Base-by-base conservation (phyloP, 2,113 vertebrate genomes). In the Eretmochelys imbricata region DNA sequence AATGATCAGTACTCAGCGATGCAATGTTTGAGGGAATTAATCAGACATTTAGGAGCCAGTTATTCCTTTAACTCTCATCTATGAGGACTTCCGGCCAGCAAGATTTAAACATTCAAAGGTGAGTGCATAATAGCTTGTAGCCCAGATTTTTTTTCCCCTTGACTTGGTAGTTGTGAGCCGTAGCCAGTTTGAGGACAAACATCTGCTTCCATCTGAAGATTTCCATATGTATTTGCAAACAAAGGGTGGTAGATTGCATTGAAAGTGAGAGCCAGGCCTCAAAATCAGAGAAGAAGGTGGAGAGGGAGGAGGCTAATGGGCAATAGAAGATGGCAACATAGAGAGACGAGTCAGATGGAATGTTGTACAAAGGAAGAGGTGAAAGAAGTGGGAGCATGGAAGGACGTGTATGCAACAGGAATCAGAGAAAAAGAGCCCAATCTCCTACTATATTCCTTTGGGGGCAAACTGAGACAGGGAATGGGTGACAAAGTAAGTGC, bases 1-100 rank as follows among this genome's bases (percentile, higher is more conserved):
- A 25, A 1, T 54, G 35, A 25, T 12, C 27, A 31, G 35, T 0
- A 14, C 10, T 46, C 38, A 0, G 1, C 0, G 0, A n/a, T 65
- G 59, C 0, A 1, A 35, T 42, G 57, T 27, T 19, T 17, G 50
- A 50, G 35, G 24, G 46, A 0, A 2, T 14, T 48, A 46, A 8
- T 65, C 62, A 65, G 62, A n/a, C 7, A 65, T 65, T 19, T 69
- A 69, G 65, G 35, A 69, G 35, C 8, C 35, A 69, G 35, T 69
- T 65, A n/a, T 65, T n/a, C 31, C 62, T 65, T 69, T 69, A 69
- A 38, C 19, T 69, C 65, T 35, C 65, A 69, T n/a, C 35, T 69
- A 4, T 38, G 17, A 69, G 65, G 35, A 5, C 65, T 38, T 69
- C 31, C 10, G 14, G 35, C 17, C 19, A 69, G 31, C 17, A 38